Conservation (phyloP, 1,140 invertebrate species). For the Pomphorhynchus laevis region DNA sequence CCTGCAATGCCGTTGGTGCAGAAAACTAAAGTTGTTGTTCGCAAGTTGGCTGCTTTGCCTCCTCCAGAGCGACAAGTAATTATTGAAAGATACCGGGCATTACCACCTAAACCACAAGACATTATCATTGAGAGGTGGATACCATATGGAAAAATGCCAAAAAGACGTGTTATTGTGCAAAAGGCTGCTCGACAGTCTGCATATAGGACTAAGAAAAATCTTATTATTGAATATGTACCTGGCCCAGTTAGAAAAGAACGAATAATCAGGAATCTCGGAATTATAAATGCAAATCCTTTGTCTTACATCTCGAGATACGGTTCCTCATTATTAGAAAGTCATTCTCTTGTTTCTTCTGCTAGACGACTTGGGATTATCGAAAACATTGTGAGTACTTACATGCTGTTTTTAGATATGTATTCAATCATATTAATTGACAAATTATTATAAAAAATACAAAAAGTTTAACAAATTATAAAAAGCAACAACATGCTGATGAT, state of each 20-base stretch:
- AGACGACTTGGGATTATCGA: background rate
- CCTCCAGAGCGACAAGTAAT: constrained; percentile 6
- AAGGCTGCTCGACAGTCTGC: too few relatives aligned
- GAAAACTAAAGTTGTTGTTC: background rate
- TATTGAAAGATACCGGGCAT: constrained; percentile 1
- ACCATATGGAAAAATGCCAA: background rate
- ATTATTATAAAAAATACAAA: too few relatives aligned
- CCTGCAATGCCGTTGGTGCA: background rate
- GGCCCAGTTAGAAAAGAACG: too few relatives aligned
- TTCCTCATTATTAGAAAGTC: background rate
- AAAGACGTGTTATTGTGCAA: constrained; percentile 3
- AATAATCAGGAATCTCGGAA: constrained; percentile 8
- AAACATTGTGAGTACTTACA: background rate
- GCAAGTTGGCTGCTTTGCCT: background rate
- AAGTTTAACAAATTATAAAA: too few relatives aligned
- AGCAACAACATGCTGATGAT: too few relatives aligned
- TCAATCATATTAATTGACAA: too few relatives aligned
- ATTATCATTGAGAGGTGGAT: constrained; percentile 7
- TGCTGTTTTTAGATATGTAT: too few relatives aligned
- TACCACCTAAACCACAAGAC: constrained; percentile 4
- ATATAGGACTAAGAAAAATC: too few relatives aligned
- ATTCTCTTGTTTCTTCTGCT: background rate
- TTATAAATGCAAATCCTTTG: constrained; percentile 7
- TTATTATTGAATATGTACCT: too few relatives aligned
- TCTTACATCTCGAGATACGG: constrained; percentile 8